Percentiles rank a stretch among this genome's conserved stretches.
phyloP scores from a whole-genome alignment of 1,140 invertebrate species.

The Wiebesia pumilae region DNA sequence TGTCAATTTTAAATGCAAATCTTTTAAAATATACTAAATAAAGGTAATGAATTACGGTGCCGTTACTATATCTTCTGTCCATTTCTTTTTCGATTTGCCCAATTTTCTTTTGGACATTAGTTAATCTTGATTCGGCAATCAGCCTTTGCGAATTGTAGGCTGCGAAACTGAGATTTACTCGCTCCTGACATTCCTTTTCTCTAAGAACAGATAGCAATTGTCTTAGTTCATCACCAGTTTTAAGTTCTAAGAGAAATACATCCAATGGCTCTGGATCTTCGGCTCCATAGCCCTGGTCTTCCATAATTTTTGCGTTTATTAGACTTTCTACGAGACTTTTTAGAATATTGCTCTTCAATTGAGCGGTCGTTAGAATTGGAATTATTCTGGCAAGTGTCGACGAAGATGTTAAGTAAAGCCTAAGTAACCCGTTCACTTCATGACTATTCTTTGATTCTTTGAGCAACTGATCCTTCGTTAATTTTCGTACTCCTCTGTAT shows the following conservation, averaged over 20 bases:
- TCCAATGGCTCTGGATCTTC: constrained; percentile 61
- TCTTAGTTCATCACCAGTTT: constrained; percentile 66
- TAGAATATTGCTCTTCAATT: constrained; percentile 68
- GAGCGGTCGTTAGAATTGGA: constrained; percentile 65
- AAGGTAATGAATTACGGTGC: constrained; percentile 29
- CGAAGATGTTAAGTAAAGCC: constrained; percentile 67
- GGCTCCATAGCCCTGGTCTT: constrained; percentile 63
- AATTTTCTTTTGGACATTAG: constrained; percentile 66
- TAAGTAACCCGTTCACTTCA: constrained; percentile 68
- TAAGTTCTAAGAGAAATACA: constrained; percentile 60
- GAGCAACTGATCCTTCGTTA: constrained; percentile 68
- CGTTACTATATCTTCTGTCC: constrained; percentile 56
- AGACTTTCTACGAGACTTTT: constrained; percentile 64
- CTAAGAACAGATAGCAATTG: constrained; percentile 61
- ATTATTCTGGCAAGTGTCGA: constrained; percentile 64
- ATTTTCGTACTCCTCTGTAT: constrained; percentile 4
- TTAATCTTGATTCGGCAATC: constrained; percentile 62
- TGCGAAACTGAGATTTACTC: constrained; percentile 65
- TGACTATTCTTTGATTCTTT: constrained; percentile 64
- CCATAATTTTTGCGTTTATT: constrained; percentile 64
- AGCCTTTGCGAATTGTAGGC: constrained; percentile 64
- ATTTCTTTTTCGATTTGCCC: constrained; percentile 67
- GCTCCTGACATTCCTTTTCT: constrained; percentile 67
- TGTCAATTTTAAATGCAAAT: neutral
- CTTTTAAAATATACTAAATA: neutral